Evolutionary conservation across 2,888 invertebrate genomes (phyloP).

Genomic region (Harmothoe impar): DNA sequence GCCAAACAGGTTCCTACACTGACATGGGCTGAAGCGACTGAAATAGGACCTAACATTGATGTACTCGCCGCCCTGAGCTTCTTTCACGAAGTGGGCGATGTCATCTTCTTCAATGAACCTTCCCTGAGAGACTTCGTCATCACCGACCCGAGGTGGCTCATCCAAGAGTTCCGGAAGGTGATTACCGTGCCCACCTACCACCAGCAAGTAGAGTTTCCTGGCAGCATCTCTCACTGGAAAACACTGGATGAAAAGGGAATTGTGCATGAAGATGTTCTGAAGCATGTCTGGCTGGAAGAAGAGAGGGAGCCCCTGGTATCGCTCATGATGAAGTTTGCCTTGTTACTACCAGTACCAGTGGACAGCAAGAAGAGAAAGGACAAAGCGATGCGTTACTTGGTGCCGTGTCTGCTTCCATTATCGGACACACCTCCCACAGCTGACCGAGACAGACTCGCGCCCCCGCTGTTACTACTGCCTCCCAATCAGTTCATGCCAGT

Average conservation of each 20-base stretch:
- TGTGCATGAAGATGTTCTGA: not conserved
- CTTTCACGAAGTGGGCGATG: conserved; percentile 81
- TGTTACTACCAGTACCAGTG: not conserved
- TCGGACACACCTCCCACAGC: no score
- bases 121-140: conserved; percentile 79
- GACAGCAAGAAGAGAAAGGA: no score
- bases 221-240: not conserved
- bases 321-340: not conserved
- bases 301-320: not conserved
- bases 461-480: no score
- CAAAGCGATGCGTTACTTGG: no score
- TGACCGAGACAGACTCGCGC: no score
- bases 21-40: no score
- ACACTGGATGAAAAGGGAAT: not conserved
- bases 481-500: no score
- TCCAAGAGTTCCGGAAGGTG: conserved; percentile 83
- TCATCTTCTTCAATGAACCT: conserved; percentile 82
- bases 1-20: no score
- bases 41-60: no score
- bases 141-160: conserved; percentile 83
- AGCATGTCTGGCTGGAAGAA: not conserved
- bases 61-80: no score
- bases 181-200: conserved; percentile 81
- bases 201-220: conserved; percentile 58
- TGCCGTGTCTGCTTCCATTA: no score